Evolutionary conservation across 2,888 invertebrate genomes (phyloP), one percentile per base, ranked within the genome.

Genomic region (Liposcelis brunnea): DNA sequence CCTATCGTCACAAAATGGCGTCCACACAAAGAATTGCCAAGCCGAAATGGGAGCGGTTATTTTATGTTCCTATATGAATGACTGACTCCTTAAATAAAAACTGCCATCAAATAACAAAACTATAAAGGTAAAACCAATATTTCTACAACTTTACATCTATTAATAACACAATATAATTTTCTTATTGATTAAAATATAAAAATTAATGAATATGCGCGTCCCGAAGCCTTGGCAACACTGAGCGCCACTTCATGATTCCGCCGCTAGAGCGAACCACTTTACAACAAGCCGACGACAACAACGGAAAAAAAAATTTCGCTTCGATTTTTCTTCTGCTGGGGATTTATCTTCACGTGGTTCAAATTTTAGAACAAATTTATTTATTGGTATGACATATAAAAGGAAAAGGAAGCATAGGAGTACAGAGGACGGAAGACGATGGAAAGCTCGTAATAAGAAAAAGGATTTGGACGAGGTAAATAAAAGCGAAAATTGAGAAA

Each of bases 371-470:
- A 4, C 26, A 8, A 40, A 16, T n/a, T 7, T 40, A 15, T 40
- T 7, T 15, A 16, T 6, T 40, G 40, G 6, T 16, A 40, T 40
- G 40, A 40, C 76, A 58, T 77, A 80, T 54, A 80, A 74, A 61
- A 74, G 84, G 46, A 83, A 76, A 61, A 85, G 83, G 61, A 78
- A 80, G 60, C 85, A 85, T 50, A 83, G 82, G 48, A 81, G 84
- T 62, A 81, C 82, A 48, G 82, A 84, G 65, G 66, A 85, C 52
- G 79, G 78, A 60, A 79, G 74, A 56, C 70, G 77, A 46, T 83
- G 81, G 77, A 71, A 79, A 57, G 77, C 83, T 11, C 76, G 79
- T 55, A 77, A 80, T 56, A 74, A 82, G 52, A 78, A 71, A 48
- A 80, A 79, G 58, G 85, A 86, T 69, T 71, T 86, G 46, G 86